These are phyloP conservation scores for Cephus runcator DNA, from an alignment of 2,888 invertebrate species.

Conservation along the genomic window DNA sequence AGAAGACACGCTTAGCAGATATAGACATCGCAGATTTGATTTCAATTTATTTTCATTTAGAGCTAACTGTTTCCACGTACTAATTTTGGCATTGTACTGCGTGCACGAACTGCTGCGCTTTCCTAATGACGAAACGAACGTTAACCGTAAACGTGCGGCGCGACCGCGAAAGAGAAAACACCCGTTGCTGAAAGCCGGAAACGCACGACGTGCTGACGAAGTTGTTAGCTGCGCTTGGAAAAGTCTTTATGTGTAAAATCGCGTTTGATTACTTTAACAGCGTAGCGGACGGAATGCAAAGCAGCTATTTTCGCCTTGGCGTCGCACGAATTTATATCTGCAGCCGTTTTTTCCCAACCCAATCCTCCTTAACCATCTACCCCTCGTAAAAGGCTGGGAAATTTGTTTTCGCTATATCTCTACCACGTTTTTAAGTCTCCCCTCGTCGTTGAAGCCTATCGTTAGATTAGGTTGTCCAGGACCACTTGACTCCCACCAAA, in stretches of 20 bases:
- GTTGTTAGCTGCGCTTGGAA: conserved; percentile 6
- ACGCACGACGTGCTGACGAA: neutral
- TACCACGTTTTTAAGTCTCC: neutral
- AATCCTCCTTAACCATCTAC: neutral
- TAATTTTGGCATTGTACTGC: neutral
- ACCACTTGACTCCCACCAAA: neutral
- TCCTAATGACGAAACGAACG: neutral
- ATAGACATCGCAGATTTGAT: neutral
- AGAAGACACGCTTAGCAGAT: neutral
- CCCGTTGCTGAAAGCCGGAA: neutral
- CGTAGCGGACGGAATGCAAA: conserved; percentile 9
- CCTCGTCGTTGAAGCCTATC: neutral
- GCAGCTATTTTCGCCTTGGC: conserved; percentile 22
- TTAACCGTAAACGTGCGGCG: neutral
- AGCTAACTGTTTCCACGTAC: neutral
- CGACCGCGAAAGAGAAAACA: neutral
- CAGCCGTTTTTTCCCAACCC: neutral
- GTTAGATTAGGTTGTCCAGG: neutral
- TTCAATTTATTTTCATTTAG: neutral
- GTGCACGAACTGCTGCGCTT: neutral
- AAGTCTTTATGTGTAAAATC: conserved; percentile 20
- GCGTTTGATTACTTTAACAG: conserved; percentile 19
- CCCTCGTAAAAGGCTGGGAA: conserved; percentile 2
- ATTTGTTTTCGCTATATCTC: conserved; percentile 6
- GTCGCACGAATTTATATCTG: conserved; percentile 3